phyloP scores from a whole-genome alignment of 2,888 invertebrate genomes.

The Poecilobothrus nobilitatus region DNA sequence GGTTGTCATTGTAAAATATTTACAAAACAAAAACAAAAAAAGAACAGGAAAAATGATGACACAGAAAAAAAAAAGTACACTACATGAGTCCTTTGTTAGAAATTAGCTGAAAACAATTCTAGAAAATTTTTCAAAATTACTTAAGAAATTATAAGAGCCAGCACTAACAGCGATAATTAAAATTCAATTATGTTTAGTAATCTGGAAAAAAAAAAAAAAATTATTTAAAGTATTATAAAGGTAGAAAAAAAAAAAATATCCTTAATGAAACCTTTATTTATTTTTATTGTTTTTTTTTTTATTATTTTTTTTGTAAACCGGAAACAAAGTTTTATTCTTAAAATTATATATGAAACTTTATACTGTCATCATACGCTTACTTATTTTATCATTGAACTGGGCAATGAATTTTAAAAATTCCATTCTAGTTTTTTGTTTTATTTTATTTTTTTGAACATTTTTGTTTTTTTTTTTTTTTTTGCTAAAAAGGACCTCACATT shows the following conservation, averaged over 20 bases:
- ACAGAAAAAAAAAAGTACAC: no score
- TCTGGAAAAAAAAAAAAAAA: no score
- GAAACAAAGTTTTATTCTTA: not conserved
- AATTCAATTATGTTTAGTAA: not conserved
- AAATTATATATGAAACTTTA: not conserved
- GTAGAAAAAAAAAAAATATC: not conserved
- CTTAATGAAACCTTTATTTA: not conserved
- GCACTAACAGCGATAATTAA: not conserved
- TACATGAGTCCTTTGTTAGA: no score
- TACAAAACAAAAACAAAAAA: no score
- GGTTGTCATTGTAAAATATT: no score
- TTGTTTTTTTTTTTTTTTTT: not conserved
- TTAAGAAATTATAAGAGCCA: no score
- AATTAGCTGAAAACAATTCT: no score
- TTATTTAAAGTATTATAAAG: no score
- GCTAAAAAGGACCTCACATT: constrained; percentile 6
- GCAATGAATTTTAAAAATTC: not conserved
- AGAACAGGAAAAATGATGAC: no score
- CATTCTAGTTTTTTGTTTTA: not conserved
- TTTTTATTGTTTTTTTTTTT: not conserved
- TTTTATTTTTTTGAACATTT: not conserved
- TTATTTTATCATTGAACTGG: not conserved
- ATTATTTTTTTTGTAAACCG: no score
- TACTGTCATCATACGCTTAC: not conserved
- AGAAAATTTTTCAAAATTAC: no score